Evolutionary conservation across 2,113 vertebrate species (phyloP).

Genomic region (Petrocephalus microphthalmus): DNA sequence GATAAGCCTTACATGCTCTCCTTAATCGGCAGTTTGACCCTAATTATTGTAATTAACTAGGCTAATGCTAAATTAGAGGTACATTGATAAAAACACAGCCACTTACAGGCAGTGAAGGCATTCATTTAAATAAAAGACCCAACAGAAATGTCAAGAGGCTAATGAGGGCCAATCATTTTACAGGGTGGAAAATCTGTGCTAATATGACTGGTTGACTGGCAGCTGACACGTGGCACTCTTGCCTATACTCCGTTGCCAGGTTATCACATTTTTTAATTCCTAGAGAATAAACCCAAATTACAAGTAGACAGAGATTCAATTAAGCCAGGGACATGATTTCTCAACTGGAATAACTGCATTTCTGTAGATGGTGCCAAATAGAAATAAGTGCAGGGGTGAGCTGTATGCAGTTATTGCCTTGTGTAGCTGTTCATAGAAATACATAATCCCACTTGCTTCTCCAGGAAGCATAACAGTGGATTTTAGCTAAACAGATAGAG

Average conservation of each 20-base stretch:
- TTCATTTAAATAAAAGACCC: background rate
- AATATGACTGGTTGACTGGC: background rate
- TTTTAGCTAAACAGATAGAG: background rate
- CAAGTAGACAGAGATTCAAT: slow-evolving; percentile 57
- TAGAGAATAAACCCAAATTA: slow-evolving; percentile 47
- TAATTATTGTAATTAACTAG: slow-evolving; percentile 1
- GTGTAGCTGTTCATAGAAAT: background rate
- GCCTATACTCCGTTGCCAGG: slow-evolving; percentile 24
- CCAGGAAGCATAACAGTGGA: background rate
- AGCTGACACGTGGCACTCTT: background rate
- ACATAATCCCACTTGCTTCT: background rate
- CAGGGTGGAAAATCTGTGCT: background rate
- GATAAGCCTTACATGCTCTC: background rate
- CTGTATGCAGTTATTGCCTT: background rate
- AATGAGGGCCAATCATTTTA: background rate
- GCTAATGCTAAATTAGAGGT: background rate
- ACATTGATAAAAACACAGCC: background rate
- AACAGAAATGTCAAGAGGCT: background rate
- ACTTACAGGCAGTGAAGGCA: background rate
- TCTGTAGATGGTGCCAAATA: slow-evolving; percentile 33
- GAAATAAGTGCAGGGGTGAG: slow-evolving; percentile 13
- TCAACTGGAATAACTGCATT: slow-evolving; percentile 55
- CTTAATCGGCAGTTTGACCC: background rate
- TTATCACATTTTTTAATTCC: slow-evolving; percentile 35
- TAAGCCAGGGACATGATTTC: slow-evolving; percentile 43